These are phyloP conservation scores for Eueides isabella DNA, from an alignment of 1,140 invertebrate genomes.

Conservation along the genomic window DNA sequence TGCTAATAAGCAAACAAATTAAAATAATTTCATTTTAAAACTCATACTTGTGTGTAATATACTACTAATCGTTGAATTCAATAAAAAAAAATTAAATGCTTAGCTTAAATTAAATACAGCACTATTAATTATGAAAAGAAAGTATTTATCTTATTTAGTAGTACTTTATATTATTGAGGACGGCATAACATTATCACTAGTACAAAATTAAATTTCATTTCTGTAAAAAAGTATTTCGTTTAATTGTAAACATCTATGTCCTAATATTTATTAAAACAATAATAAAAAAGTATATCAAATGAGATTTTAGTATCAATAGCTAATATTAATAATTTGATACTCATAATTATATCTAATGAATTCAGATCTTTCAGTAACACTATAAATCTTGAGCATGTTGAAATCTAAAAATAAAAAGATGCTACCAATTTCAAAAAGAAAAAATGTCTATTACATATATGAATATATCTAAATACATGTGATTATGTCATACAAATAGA, in stretches of 20 bases:
- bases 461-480: not conserved
- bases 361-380: not conserved
- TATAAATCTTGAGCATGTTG: not conserved
- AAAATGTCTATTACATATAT: not conserved
- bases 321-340: not conserved
- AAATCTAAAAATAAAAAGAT: too few species aligned
- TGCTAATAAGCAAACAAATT: not conserved
- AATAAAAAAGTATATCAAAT: too few species aligned
- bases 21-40: too few species aligned
- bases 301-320: too few species aligned
- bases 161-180: not conserved
- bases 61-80: not conserved
- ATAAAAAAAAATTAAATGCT: not conserved
- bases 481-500: not conserved
- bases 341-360: not conserved
- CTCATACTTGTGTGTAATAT: too few species aligned
- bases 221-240: not conserved
- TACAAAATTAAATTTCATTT: not conserved
- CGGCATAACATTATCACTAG: slow-evolving; percentile 8
- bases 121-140: not conserved
- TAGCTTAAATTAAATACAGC: not conserved
- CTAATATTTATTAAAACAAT: not conserved
- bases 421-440: too few species aligned
- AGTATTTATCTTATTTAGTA: not conserved
- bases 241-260: not conserved